These are phyloP conservation scores for Planococcus citri DNA, from an alignment of 1,140 invertebrate species.

Conservation along the genomic window DNA sequence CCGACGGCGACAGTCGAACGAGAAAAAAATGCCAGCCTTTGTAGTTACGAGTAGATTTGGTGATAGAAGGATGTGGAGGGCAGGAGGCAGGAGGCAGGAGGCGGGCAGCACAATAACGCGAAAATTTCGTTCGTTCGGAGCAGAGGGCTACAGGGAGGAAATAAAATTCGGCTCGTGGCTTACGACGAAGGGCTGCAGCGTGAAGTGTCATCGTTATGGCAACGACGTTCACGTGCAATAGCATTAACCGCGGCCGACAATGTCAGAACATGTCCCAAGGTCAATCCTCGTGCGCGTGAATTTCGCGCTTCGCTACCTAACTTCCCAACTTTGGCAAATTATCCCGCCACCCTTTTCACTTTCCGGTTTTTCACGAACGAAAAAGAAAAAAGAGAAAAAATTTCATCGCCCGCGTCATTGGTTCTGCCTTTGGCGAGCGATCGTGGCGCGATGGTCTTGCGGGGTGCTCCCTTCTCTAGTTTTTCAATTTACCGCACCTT, in stretches of 20 bases:
- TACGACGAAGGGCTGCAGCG: conserved; percentile 9
- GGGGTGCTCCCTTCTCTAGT: too few relatives aligned
- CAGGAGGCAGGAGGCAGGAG: neutral
- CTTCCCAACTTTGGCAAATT: conserved; percentile 13
- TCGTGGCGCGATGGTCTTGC: too few relatives aligned
- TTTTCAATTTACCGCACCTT: neutral
- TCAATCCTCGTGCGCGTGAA: neutral
- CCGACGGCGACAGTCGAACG: too few relatives aligned
- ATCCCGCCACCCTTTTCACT: neutral
- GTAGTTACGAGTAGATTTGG: too few relatives aligned
- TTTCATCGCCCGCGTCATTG: neutral
- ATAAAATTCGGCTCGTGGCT: conserved; percentile 14
- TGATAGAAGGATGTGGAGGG: too few relatives aligned
- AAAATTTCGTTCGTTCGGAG: neutral
- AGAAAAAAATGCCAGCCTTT: too few relatives aligned
- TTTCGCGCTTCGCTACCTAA: neutral
- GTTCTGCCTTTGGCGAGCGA: too few relatives aligned
- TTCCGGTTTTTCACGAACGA: neutral
- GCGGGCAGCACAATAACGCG: neutral
- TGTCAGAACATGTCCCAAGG: conserved; percentile 19
- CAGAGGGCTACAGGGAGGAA: neutral
- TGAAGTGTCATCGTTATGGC: conserved; percentile 20
- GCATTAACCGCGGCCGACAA: conserved; percentile 16
- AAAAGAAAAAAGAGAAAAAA: too few relatives aligned
- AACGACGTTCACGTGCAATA: conserved; percentile 16